These are phyloP conservation scores for Heliconius himera DNA, from an alignment of 1,140 invertebrate genomes.

Conservation along the genomic window DNA sequence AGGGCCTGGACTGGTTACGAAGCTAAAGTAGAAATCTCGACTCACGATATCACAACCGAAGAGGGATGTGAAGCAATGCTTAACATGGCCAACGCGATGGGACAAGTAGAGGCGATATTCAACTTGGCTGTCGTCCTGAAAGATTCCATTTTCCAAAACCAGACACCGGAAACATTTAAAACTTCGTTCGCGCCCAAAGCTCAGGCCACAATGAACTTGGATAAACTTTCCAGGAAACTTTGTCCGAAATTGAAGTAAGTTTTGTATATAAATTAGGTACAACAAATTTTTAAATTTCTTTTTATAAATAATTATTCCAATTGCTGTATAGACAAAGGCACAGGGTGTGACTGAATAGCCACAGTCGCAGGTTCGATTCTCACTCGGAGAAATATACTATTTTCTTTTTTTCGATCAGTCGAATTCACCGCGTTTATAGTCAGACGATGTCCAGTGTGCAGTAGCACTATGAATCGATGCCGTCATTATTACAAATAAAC, in stretches of 20 bases:
- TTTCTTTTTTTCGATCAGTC: too few species aligned
- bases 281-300: too few species aligned
- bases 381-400: too few species aligned
- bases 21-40: slow-evolving; percentile 84
- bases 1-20: slow-evolving; percentile 85
- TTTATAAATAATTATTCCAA: too few species aligned
- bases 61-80: slow-evolving; percentile 85
- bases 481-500: too few species aligned
- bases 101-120: slow-evolving; percentile 90
- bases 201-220: slow-evolving; percentile 83
- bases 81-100: slow-evolving; percentile 83
- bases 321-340: too few species aligned
- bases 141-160: slow-evolving; percentile 85
- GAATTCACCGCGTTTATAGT: too few species aligned
- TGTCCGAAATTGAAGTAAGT: slow-evolving; percentile 82
- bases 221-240: slow-evolving; percentile 81
- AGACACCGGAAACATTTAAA: slow-evolving; percentile 82
- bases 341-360: too few species aligned
- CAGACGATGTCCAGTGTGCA: too few species aligned
- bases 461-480: too few species aligned
- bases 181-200: slow-evolving; percentile 84
- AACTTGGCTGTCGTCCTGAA: slow-evolving; percentile 89
- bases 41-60: slow-evolving; percentile 84
- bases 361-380: too few species aligned
- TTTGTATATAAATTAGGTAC: neutral